Evolutionary conservation across 2,113 vertebrate species (phyloP).

Genomic region (Podilymbus podiceps): DNA sequence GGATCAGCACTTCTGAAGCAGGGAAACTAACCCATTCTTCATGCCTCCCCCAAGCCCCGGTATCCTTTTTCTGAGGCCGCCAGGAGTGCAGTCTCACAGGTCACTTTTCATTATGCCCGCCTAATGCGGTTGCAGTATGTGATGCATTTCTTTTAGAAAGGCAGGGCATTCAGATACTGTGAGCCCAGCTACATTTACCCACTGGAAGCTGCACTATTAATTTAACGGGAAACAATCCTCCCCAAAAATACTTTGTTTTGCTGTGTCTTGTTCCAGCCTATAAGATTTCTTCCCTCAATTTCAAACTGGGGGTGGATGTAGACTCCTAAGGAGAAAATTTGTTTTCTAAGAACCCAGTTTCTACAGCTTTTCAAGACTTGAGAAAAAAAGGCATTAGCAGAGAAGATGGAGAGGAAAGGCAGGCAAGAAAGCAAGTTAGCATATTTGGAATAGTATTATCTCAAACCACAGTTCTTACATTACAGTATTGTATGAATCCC

Average conservation of each 20-base stretch:
- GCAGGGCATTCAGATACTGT: not conserved
- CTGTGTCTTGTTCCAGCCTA: not conserved
- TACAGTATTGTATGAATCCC: not conserved
- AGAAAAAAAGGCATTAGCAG: not conserved
- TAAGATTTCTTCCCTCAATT: not conserved
- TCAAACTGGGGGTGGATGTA: not conserved
- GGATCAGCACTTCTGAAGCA: not conserved
- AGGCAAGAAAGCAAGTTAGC: constrained; percentile 24
- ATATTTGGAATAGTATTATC: constrained; percentile 53
- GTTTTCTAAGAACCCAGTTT: not conserved
- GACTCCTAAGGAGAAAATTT: not conserved
- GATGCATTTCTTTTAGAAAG: not conserved
- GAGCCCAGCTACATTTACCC: not conserved
- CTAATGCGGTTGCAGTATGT: not conserved
- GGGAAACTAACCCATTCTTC: not conserved
- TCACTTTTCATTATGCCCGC: not conserved
- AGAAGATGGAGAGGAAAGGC: not conserved
- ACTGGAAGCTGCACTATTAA: not conserved
- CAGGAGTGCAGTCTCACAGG: not conserved
- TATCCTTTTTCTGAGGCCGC: not conserved
- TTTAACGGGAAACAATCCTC: not conserved
- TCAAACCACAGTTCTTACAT: constrained; percentile 53
- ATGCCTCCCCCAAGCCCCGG: not conserved
- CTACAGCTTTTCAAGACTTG: not conserved
- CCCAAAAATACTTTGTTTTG: not conserved